These are phyloP conservation scores for Periphyllus acericola DNA, from an alignment of 2,888 invertebrate genomes.

Conservation along the genomic window DNA sequence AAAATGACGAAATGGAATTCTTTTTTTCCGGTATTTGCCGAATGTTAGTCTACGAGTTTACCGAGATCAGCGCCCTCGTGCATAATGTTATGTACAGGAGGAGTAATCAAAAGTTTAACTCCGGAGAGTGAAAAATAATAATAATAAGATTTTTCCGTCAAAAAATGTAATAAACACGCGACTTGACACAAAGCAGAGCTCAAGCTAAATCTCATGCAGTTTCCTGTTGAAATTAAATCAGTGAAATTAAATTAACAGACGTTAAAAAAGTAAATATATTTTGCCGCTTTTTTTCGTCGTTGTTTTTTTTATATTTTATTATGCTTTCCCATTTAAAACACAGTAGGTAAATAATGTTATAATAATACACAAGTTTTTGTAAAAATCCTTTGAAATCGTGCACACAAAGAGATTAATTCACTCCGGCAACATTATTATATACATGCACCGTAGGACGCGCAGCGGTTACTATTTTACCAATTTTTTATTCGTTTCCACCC, in stretches of 20 bases:
- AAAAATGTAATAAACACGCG: slow-evolving; percentile 32
- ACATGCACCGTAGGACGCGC: no score
- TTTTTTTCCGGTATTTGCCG: no score
- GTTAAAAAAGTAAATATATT: background rate
- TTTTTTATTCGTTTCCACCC: background rate
- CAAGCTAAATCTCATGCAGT: slow-evolving; percentile 35
- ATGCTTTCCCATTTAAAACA: background rate
- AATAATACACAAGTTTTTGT: background rate
- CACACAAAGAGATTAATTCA: slow-evolving; percentile 14
- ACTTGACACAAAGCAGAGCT: slow-evolving; percentile 24
- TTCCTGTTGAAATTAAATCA: slow-evolving; percentile 40
- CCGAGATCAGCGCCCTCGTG: background rate
- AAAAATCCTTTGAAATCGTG: slow-evolving; percentile 15
- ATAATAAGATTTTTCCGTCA: slow-evolving; percentile 8
- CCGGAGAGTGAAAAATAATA: background rate
- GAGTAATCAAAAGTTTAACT: background rate
- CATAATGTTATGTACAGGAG: background rate
- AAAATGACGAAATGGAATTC: no score
- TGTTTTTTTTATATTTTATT: background rate
- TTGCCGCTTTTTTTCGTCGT: no score
- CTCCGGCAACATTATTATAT: no score
- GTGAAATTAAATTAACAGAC: slow-evolving; percentile 31
- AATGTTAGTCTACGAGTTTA: no score
- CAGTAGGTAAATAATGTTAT: no score
- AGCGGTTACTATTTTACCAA: background rate